Base-by-base conservation (phyloP, 2,113 vertebrate genomes). In the Erpornis zantholeuca region DNA sequence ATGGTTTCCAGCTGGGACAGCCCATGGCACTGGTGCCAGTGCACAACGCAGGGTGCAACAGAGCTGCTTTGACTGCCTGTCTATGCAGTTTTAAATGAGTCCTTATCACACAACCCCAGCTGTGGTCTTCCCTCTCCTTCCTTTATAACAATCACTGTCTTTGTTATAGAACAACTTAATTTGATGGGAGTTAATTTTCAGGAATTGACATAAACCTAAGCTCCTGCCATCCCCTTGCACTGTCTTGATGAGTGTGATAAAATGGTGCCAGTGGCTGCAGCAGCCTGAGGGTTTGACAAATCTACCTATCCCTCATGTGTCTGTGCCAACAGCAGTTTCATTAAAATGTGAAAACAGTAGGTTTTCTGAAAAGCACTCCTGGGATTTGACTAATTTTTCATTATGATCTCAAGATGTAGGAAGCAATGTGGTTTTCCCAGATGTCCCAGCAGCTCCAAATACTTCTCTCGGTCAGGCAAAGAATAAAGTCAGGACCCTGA, bases 21-120 rank as follows among this genome's bases (percentile, higher is more conserved):
- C 33, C 63, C 31, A 2, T 15, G 35, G 27, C 3, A 8, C 22
- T 40, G 27, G 23, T 68, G n/a, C 0, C 8, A 72, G 24, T 33
- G 31, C 35, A 63, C 29, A 83, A 14, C 0, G 0, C 16, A 33
- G 25, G 20, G 38, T 15, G 72, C 75, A 65, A 27, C 0, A 0
- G 31, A 60, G 12, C 23, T 68, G 24, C 28, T 70, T 36, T 16
- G 57, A 45, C 31, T 56, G 53, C 27, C 60, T 27, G 15, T 23
- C 69, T 52, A 5, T 25, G 52, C 0, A 1, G n/a, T 60, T 87
- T 79, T 68, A 73, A 68, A 49, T 68, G 27, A 81, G 29, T 50
- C 35, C 29, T 24, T 31, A 75, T 33, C 52, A 59, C 27, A 65
- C 15, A 80, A 45, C 5, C 11, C 9, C 40, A 90, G 3, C 45